Evolutionary conservation across 2,797 vertebrate species (phyloP).

Genomic region (Sparidentex hasta): DNA sequence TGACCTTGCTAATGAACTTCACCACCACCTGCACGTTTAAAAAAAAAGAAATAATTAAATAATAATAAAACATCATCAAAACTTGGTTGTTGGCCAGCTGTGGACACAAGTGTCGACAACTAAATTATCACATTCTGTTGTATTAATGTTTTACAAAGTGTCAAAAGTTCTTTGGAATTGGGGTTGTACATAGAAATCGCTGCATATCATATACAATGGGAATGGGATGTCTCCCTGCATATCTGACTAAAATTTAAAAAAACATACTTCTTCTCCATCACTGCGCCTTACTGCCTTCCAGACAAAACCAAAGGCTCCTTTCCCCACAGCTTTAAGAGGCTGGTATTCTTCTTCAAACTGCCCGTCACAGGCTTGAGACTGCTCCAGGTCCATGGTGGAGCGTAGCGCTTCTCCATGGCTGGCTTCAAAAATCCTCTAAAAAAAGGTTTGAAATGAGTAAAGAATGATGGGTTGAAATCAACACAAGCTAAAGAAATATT

Average conservation of each 20-base stretch:
- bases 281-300: slow-evolving; percentile 89
- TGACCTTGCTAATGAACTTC: slow-evolving; percentile 95
- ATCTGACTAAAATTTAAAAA: background rate
- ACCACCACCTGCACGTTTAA: slow-evolving; percentile 88
- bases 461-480: background rate
- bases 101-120: too few species aligned
- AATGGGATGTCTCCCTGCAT: background rate
- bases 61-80: background rate
- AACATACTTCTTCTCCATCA: slow-evolving; percentile 86
- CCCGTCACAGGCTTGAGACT: slow-evolving; percentile 90
- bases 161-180: too few species aligned
- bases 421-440: slow-evolving; percentile 75
- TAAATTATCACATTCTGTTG: too few species aligned
- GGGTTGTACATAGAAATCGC: background rate
- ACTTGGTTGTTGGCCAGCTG: too few species aligned
- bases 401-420: slow-evolving; percentile 75
- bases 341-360: slow-evolving; percentile 90
- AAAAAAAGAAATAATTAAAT: background rate
- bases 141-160: too few species aligned
- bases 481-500: background rate
- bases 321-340: slow-evolving; percentile 89
- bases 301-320: slow-evolving; percentile 95
- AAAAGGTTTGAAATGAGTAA: background rate
- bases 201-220: background rate
- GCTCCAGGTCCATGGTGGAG: slow-evolving; percentile 88